phyloP scores from a whole-genome alignment of 2,113 vertebrate species.

The Pithys albifrons region DNA sequence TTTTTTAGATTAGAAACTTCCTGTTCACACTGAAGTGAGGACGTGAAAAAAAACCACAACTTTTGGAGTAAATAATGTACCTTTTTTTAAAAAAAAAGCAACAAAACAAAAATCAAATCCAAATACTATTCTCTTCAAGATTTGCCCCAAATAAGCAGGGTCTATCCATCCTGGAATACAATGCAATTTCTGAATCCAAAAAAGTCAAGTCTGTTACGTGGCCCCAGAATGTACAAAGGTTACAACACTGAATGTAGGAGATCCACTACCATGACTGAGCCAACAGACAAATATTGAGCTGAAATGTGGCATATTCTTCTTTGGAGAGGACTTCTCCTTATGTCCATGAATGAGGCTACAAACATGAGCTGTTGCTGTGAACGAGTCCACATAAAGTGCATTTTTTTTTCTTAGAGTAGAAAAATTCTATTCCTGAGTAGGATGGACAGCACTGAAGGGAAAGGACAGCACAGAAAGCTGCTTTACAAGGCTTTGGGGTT shows the following conservation, averaged over 20 bases:
- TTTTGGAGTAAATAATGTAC: neutral
- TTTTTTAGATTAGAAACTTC: neutral
- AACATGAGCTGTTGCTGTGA: neutral
- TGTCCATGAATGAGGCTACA: neutral
- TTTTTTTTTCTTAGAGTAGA: neutral
- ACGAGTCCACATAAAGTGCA: neutral
- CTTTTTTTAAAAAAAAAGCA: neutral
- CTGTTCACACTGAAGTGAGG: neutral
- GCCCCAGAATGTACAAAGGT: neutral
- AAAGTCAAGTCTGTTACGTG: neutral
- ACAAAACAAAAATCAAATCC: neutral
- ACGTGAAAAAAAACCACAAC: neutral
- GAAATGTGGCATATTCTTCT: neutral
- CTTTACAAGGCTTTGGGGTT: neutral
- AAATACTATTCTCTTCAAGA: neutral
- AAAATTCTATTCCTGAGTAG: neutral
- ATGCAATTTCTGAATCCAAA: neutral
- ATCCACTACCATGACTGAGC: neutral
- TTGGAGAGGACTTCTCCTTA: neutral
- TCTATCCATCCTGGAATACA: neutral
- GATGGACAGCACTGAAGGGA: neutral
- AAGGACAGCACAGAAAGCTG: neutral
- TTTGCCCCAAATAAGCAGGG: neutral
- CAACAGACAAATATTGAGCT: fast-evolving
- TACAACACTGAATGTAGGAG: neutral